phyloP scores from a whole-genome alignment of 2,888 invertebrate species.

The Listrodromus nycthemerus region DNA sequence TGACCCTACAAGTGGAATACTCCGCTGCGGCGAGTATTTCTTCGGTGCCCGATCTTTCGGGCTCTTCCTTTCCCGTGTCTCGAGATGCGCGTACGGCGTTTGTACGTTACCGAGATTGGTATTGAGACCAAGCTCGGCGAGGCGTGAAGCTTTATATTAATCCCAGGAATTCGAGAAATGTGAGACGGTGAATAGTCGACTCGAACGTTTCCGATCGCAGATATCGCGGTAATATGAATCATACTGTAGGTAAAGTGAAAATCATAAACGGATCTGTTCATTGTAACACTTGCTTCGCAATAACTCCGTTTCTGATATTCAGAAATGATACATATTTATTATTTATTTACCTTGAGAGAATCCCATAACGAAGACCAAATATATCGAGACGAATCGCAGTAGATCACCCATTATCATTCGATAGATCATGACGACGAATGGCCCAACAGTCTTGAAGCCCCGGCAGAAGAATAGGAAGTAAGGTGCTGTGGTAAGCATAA shows the following conservation, averaged over 20 bases:
- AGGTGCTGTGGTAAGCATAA: constrained; percentile 97
- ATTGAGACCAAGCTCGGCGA: constrained; percentile 22
- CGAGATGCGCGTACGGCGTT: constrained; percentile 17
- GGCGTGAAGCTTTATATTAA: constrained; percentile 33
- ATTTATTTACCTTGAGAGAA: constrained; percentile 94
- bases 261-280: not conserved
- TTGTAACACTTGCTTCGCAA: not conserved
- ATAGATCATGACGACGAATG: constrained; percentile 99
- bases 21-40: constrained; percentile 11
- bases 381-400: constrained; percentile 97
- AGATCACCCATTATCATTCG: constrained; percentile 99
- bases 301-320: not conserved
- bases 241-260: not conserved
- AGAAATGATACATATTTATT: not conserved
- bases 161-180: constrained; percentile 27
- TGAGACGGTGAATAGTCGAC: not conserved
- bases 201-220: constrained; percentile 6
- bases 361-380: constrained; percentile 98
- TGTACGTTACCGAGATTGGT: constrained; percentile 12
- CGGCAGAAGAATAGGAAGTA: constrained; percentile 99
- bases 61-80: not conserved
- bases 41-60: not conserved
- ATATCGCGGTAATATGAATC: constrained; percentile 5
- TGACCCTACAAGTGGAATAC: constrained; percentile 40
- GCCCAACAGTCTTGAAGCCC: constrained; percentile 98